Evolutionary conservation across 2,888 invertebrate species (phyloP).

Genomic region (Agonopterix alstromeriana): DNA sequence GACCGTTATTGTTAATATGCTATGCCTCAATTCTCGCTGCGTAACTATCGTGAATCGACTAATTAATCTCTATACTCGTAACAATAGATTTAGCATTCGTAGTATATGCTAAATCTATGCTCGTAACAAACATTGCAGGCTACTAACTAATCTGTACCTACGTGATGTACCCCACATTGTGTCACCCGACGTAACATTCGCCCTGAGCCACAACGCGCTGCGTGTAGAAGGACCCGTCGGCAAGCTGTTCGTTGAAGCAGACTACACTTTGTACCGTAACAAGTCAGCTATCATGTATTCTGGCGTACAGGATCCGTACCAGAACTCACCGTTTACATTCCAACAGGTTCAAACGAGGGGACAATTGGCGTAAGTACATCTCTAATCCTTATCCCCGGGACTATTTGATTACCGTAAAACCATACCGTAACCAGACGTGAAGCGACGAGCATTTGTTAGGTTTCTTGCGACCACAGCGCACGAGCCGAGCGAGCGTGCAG

Average conservation of each 20-base stretch:
- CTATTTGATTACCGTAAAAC: no score
- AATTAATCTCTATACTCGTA: no score
- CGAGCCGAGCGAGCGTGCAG: no score
- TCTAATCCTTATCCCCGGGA: background rate
- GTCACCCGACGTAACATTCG: slow-evolving; percentile 29
- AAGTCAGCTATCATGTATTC: slow-evolving; percentile 18
- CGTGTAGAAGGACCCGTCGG: slow-evolving; percentile 30
- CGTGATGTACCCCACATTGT: slow-evolving; percentile 27
- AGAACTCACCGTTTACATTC: slow-evolving; percentile 43
- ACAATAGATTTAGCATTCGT: no score
- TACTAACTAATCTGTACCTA: slow-evolving; percentile 30
- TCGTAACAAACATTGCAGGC: slow-evolving; percentile 30
- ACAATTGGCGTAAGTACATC: slow-evolving; percentile 40
- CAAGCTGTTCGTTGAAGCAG: slow-evolving; percentile 36
- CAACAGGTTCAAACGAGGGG: slow-evolving; percentile 37
- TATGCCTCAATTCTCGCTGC: no score
- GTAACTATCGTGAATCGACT: no score
- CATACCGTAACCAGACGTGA: no score
- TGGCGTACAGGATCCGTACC: slow-evolving; percentile 15
- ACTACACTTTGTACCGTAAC: slow-evolving; percentile 41
- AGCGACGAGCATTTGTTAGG: no score
- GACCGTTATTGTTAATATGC: no score
- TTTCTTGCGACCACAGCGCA: no score
- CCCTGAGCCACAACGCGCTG: slow-evolving; percentile 36
- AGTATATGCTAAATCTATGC: no score